Percentiles rank a stretch among this genome's conserved stretches.
Evolutionary conservation across 2,888 invertebrate genomes (phyloP).

Genomic region (Emmelina monodactyla): DNA sequence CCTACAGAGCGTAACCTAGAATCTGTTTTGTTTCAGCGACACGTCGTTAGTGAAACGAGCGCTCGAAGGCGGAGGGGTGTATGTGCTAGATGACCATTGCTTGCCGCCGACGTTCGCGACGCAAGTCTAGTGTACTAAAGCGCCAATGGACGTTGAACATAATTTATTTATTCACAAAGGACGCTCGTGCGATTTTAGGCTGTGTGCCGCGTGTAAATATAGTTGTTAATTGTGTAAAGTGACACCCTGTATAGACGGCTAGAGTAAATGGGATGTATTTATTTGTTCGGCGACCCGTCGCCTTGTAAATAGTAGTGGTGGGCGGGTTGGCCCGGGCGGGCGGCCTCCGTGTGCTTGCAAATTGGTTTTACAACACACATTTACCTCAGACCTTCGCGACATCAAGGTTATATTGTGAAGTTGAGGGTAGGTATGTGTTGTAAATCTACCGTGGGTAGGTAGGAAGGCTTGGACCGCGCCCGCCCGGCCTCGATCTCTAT

Average conservation of each 20-base stretch:
- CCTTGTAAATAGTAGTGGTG: constrained; percentile 53
- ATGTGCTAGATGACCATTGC: constrained; percentile 80
- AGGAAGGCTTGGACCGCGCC: constrained; percentile 31
- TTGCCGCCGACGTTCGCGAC: constrained; percentile 77
- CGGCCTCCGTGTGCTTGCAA: constrained; percentile 39
- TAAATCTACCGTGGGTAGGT: no score
- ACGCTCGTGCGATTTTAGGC: constrained; percentile 60
- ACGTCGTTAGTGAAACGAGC: constrained; percentile 75
- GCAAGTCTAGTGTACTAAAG: constrained; percentile 70
- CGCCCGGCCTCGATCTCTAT: constrained; percentile 60
- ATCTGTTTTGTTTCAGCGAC: constrained; percentile 66
- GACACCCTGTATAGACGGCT: constrained; percentile 61
- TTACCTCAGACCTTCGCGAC: no score
- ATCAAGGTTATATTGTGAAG: no score
- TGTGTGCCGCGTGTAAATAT: constrained; percentile 65
- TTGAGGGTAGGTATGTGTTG: no score
- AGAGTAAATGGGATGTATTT: constrained; percentile 63
- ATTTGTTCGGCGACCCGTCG: constrained; percentile 53
- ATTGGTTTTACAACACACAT: no score
- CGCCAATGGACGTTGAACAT: constrained; percentile 33
- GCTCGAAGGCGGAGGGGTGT: constrained; percentile 71
- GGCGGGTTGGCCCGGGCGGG: constrained; percentile 43
- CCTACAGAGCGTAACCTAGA: no score
- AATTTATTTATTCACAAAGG: constrained; percentile 54
- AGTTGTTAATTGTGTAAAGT: constrained; percentile 53